These are phyloP conservation scores for Rhingia rostrata DNA, from an alignment of 2,888 invertebrate species.

Conservation along the genomic window DNA sequence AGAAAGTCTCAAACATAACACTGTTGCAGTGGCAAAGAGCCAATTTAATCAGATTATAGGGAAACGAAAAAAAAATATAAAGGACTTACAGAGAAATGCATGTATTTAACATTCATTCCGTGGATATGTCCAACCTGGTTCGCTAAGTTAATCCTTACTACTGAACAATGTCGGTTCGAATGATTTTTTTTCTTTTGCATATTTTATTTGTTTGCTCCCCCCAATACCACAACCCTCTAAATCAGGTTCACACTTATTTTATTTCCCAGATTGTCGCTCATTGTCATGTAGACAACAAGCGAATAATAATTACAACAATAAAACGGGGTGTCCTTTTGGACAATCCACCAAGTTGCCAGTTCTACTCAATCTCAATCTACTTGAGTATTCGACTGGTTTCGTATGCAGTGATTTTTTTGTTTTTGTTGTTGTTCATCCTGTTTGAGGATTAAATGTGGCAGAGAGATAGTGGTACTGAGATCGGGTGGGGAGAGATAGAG, in stretches of 20 bases:
- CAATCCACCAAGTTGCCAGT: conserved; percentile 36
- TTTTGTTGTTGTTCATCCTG: conserved; percentile 25
- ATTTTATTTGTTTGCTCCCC: background rate
- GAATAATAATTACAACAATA: conserved; percentile 64
- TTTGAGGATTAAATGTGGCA: conserved; percentile 66
- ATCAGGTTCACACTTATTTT: conserved; percentile 67
- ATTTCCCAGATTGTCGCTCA: conserved; percentile 38
- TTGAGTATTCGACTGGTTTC: conserved; percentile 45
- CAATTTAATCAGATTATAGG: conserved; percentile 70
- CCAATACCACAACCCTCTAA: conserved; percentile 32
- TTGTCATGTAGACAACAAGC: conserved; percentile 61
- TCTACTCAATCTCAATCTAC: conserved; percentile 29
- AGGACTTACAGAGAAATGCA: conserved; percentile 20
- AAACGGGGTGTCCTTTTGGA: conserved; percentile 36
- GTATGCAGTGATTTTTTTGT: conserved; percentile 25
- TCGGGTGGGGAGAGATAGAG: background rate
- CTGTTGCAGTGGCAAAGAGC: conserved; percentile 64
- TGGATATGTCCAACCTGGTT: conserved; percentile 11
- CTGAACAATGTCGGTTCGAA: conserved; percentile 8
- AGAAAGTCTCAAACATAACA: conserved; percentile 35
- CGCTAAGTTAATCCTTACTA: conserved; percentile 31
- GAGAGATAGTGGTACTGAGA: conserved; percentile 12
- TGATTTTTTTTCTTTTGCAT: conserved; percentile 19
- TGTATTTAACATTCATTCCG: conserved; percentile 32
- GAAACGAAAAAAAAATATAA: background rate